Evolutionary conservation across 2,797 vertebrate species (phyloP).

Genomic region (Masticophis lateralis): DNA sequence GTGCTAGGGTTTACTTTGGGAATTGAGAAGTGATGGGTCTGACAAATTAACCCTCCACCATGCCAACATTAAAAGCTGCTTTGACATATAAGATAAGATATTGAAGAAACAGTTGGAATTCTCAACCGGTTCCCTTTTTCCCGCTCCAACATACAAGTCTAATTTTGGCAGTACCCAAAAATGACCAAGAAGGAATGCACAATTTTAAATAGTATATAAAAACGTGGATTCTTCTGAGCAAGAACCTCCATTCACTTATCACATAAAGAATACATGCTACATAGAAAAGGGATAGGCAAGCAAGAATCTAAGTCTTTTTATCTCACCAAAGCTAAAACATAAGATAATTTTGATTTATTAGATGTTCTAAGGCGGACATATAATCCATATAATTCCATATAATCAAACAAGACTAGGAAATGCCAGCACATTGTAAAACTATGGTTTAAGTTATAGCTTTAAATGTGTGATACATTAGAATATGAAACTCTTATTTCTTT

Average conservation of each 20-base stretch:
- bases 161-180: not conserved
- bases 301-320: not conserved
- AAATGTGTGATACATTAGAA: conserved; percentile 53
- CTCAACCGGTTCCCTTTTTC: not conserved
- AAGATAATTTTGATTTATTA: not conserved
- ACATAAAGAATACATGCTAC: not conserved
- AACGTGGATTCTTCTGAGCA: not conserved
- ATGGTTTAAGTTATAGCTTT: conserved; percentile 47
- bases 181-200: not conserved
- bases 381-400: conserved; percentile 31
- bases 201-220: not conserved
- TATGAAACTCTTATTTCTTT: conserved; percentile 46
- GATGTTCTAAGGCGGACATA: conserved; percentile 30
- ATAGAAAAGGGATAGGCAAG: not conserved
- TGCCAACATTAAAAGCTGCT: not conserved
- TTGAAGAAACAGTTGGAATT: not conserved
- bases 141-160: not conserved
- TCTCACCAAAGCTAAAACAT: not conserved
- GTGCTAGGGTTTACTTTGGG: not conserved
- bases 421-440: conserved; percentile 42
- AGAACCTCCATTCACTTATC: not conserved
- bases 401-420: conserved; percentile 46
- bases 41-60: not conserved
- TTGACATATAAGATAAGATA: not conserved
- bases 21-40: not conserved